Base-by-base conservation (phyloP, 2,888 invertebrate species). In the Shargacucullia verbasci region DNA sequence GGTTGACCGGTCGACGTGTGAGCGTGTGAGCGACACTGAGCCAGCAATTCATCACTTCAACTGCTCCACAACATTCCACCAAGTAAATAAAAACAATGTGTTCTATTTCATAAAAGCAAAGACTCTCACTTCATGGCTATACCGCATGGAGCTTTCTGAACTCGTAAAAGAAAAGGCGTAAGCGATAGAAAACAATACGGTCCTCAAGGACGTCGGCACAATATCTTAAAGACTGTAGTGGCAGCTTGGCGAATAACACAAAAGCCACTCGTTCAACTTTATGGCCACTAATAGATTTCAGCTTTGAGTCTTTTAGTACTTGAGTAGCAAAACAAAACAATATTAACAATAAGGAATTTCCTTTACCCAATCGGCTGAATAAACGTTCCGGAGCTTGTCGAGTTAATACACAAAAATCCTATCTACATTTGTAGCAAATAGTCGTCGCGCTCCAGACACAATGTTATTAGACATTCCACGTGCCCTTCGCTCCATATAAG, bases 381-480 rank as follows among this genome's bases (percentile, higher is more conserved):
- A 56, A 57, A 62, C 43, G 44, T 48, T 41, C 48, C 39, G 35
- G 34, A 53, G 44, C 31, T 37, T 38, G 33, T 46, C 15, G 33
- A 39, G 57, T 50, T 14, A 37, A 40, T 34, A 43, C 13, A 66
- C 39, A 50, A 41, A 70, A 48, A 67, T 20, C 2, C 20, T 20
- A 20, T 12, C 41, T 57, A 47, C 54, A 50, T 65, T 58, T 48
- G 44, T 61, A 43, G 40, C 61, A 57, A 59, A 53, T 45, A 56
- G 44, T 34, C 58, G 39, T 40, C 60, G 54, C 47, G 40, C 41
- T 49, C 56, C 57, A 64, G 59, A 66, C 65, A 45, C 58, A 53
- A 62, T 75, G 70, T 76, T 83, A 81, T 82, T 80, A 81, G 66
- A 77, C 80, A 83, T 83, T 83, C 82, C 82, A 61, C 64, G 71